These are phyloP conservation scores for Eolophus roseicapilla DNA, from an alignment of 2,113 vertebrate genomes.

Conservation along the genomic window DNA sequence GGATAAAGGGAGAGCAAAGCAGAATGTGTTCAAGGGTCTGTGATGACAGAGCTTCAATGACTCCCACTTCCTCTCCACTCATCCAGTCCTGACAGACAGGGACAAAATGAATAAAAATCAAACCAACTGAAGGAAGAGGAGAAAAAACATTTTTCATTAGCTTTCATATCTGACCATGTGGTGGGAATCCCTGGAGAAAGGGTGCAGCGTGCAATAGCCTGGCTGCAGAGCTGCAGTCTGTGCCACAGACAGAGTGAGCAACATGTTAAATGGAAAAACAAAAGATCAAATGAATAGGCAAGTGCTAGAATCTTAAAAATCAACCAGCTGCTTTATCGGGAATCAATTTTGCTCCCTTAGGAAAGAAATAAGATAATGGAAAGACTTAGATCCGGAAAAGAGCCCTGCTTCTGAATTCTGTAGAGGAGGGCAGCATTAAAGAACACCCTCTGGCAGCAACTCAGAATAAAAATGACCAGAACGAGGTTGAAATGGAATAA, in stretches of 20 bases:
- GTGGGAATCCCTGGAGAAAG: not conserved
- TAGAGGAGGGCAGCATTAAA: not conserved
- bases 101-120: conserved; percentile 22
- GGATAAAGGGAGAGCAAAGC: not conserved
- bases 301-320: conserved; percentile 43
- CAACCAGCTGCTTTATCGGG: conserved; percentile 40
- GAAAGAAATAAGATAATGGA: conserved; percentile 31
- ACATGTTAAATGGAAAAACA: not conserved
- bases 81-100: not conserved
- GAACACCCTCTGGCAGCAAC: not conserved
- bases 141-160: not conserved
- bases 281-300: conserved; percentile 29
- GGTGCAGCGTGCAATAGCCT: accelerated
- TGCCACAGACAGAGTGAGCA: not conserved
- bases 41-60: not conserved
- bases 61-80: not conserved
- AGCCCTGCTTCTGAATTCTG: conserved; percentile 5
- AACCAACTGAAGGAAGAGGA: not conserved
- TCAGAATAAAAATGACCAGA: conserved; percentile 21
- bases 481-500: not conserved
- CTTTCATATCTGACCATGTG: not conserved
- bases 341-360: conserved; percentile 57
- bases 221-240: accelerated
- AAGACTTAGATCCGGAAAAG: not conserved
- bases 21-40: accelerated